These are phyloP conservation scores for Punctoribates punctum DNA, from an alignment of 2,888 invertebrate genomes.

Conservation along the genomic window DNA sequence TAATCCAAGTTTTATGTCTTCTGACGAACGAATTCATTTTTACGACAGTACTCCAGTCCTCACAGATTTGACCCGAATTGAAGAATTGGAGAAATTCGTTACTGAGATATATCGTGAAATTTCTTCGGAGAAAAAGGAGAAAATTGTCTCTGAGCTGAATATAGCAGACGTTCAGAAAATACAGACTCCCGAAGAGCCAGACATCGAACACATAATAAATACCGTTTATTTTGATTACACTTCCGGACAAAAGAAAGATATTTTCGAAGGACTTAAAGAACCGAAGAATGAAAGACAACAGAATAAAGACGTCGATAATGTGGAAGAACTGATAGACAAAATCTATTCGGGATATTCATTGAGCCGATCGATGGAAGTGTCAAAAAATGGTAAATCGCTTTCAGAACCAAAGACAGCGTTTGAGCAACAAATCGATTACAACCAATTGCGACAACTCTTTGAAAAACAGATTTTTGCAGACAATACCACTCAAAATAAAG, in stretches of 20 bases:
- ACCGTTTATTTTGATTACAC: neutral
- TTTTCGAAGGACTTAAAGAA: neutral
- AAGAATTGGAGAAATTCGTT: neutral
- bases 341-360: neutral
- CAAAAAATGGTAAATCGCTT: constrained; percentile 61
- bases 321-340: neutral
- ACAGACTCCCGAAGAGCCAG: neutral
- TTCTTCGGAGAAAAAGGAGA: neutral
- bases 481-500: no score
- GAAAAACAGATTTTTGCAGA: no score
- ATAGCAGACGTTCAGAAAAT: neutral
- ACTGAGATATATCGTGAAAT: neutral
- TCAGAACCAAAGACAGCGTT: no score
- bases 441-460: no score
- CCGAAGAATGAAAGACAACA: neutral
- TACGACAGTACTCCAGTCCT: neutral
- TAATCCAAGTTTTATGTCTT: neutral
- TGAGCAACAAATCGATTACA: no score
- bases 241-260: neutral
- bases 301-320: neutral
- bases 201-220: neutral
- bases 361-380: constrained; percentile 51
- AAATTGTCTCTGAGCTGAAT: neutral
- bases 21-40: neutral
- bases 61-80: neutral